Percentiles rank a stretch among this genome's conserved stretches.
These are phyloP conservation scores for Rhinatrema bivittatum DNA, from an alignment of 2,797 vertebrate genomes.

Conservation along the genomic window DNA sequence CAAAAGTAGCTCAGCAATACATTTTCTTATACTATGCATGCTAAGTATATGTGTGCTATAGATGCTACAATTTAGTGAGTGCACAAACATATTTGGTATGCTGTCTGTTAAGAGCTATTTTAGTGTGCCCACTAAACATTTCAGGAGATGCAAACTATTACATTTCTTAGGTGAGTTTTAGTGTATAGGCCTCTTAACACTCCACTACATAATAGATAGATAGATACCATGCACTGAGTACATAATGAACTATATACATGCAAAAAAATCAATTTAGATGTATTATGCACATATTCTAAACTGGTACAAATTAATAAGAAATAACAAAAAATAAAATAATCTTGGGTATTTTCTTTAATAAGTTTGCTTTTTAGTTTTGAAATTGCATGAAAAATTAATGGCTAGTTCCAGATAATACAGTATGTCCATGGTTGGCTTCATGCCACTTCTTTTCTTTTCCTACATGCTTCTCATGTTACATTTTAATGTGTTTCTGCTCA, in stretches of 20 bases:
- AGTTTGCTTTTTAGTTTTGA: slow-evolving; percentile 18
- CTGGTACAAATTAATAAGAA: slow-evolving; percentile 18
- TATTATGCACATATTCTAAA: slow-evolving; percentile 12
- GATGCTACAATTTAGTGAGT: too few species aligned
- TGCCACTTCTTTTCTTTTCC: slow-evolving; percentile 9
- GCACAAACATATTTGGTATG: too few species aligned
- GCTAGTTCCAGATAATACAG: slow-evolving; percentile 1
- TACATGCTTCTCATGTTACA: slow-evolving; percentile 26
- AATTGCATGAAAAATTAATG: slow-evolving; percentile 19
- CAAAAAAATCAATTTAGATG: slow-evolving; percentile 1
- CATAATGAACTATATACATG: not conserved
- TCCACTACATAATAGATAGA: too few species aligned
- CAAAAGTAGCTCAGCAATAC: too few species aligned
- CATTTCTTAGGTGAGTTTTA: too few species aligned
- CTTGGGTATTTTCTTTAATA: slow-evolving; percentile 23
- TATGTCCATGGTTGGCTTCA: too few species aligned
- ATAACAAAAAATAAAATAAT: slow-evolving; percentile 19
- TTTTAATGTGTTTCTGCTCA: slow-evolving; percentile 36
- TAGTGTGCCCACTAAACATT: too few species aligned
- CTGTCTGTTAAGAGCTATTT: too few species aligned
- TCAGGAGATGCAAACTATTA: too few species aligned
- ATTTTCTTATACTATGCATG: too few species aligned
- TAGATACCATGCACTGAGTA: slow-evolving; percentile 17
- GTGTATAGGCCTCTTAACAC: too few species aligned
- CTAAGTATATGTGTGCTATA: too few species aligned